Evolutionary conservation across 2,797 vertebrate species (phyloP), one percentile per base, ranked within the genome.

Genomic region (Myotis daubentonii): DNA sequence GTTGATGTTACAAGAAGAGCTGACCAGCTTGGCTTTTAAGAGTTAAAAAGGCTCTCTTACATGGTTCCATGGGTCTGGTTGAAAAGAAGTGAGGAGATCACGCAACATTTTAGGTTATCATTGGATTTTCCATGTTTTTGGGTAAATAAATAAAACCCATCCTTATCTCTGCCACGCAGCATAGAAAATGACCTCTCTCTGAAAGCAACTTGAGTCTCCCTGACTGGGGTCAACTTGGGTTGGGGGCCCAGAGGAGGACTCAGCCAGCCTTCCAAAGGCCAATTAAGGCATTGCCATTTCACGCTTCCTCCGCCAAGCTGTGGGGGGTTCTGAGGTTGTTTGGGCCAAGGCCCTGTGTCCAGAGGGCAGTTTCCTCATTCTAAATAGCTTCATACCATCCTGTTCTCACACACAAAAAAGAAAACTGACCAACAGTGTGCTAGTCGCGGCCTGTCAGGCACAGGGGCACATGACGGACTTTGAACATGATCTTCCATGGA

Each of bases 111-210:
- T 89, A 89, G 81, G 81, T 96, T 28, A 51, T 97, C 97, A 94
- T 91, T 16, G 55, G 85, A 96, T 81, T 95, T 96, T 94, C 71
- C 55, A 5, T 97, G 95, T 93, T 97, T 96, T 97, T 96, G 97
- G 96, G 95, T 90, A 97, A 97, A 94, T 90, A 96, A 79, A 81
- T 96, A 97, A 98, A 96, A 98, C 68, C 85, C 25, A 49, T 85
- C 83, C 41, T 89, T 96, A 92, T 95, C 89, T 94, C 53, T 94
- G 13, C 74, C 87, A 89, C 81, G 94, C 96, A 97, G 87, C 44
- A 62, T 94, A 94, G 97, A 94, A 91, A 88, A 79, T 76, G 81
- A 79, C 93, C 57, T 94, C 25, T 62, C 83, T 86, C 93, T 94
- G 72, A 95, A 95, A 97, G 97, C 93, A 97, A 93, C 80, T 96